Base-by-base conservation (phyloP, 2,888 invertebrate species). In the Zaprionus bogoriensis region DNA sequence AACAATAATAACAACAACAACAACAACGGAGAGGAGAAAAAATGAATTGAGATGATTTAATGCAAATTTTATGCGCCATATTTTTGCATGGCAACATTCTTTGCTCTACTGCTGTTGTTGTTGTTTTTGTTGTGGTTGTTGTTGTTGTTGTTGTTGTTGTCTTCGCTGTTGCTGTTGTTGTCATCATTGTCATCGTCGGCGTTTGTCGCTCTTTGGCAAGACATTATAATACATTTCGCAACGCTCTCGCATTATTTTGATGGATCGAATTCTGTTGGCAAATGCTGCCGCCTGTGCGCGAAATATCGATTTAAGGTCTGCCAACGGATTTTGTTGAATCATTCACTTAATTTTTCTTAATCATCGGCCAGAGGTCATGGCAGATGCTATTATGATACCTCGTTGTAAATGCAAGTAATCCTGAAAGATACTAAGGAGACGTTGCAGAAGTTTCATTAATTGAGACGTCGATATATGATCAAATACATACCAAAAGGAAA, bases 31-130 rank as follows among this genome's bases (percentile, higher is more conserved):
- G 30, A 10, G 7, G 7, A 36, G 17, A 39, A 28, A 41, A 25
- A 41, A 19, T 50, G 51, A 50, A 57, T 57, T 62, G 30, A 66
- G 74, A 86, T 77, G 71, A 84, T 87, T 86, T 66, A 82, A 82
- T 80, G 87, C 67, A 87, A 87, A 84, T 79, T 80, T 80, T 86
- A 74, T 82, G 67, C 86, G 58, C 79, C 66, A 74, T 84, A 66
- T 73, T 77, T 79, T 83, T 61, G 50, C 50, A 48, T 41, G 42
- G 52, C 39, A 65, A 32, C 30, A 51, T 65, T 41, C 27, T 55
- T 39, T 7, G 14, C n/a, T n/a, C n/a, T n/a, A n/a, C n/a, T n/a
- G n/a, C n/a, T n/a, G 28, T 27, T 51, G 51, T 52, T 48, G 48
- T 25, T 48, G n/a, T n/a, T n/a, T n/a, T n/a, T n/a, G 14, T 2